A percentile compares a stretch with the other conserved stretches of the same genome.
Conservation (phyloP, 1,140 invertebrate genomes). For the Pachypeltis micranthus region DNA sequence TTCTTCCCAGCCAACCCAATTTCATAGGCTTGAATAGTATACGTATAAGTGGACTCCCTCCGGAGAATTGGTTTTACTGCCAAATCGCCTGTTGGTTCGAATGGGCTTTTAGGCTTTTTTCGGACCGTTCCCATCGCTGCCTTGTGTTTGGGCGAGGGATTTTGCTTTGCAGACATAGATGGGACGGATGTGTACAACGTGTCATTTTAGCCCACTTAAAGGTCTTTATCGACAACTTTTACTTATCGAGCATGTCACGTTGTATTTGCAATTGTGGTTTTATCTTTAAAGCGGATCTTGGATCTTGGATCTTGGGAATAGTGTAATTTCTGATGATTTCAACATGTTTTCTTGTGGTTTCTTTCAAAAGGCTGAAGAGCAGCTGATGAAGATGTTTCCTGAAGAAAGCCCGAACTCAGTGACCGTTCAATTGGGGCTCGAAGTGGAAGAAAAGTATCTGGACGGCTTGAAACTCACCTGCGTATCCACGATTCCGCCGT, state of each 20-base stretch:
- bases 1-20: not conserved
- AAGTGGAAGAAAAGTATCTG: slow-evolving; percentile 23
- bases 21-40: not conserved
- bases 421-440: slow-evolving; percentile 25
- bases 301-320: no score
- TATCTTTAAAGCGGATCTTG: no score
- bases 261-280: no score
- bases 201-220: not conserved
- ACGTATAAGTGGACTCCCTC: not conserved
- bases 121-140: not conserved
- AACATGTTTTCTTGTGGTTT: not conserved
- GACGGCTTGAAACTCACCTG: slow-evolving; percentile 27
- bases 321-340: not conserved
- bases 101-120: not conserved
- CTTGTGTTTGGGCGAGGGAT: not conserved
- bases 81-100: not conserved
- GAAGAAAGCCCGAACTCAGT: slow-evolving; percentile 23
- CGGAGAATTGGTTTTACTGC: not conserved
- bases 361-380: slow-evolving; percentile 22
- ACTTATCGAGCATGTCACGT: no score
- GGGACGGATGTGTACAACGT: not conserved
- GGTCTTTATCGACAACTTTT: no score
- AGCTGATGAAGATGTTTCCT: slow-evolving; percentile 21
- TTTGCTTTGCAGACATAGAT: not conserved
- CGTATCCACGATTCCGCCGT: slow-evolving; percentile 30